Evolutionary conservation across 1,140 invertebrate genomes (phyloP).

Genomic region (Papilio helenus): DNA sequence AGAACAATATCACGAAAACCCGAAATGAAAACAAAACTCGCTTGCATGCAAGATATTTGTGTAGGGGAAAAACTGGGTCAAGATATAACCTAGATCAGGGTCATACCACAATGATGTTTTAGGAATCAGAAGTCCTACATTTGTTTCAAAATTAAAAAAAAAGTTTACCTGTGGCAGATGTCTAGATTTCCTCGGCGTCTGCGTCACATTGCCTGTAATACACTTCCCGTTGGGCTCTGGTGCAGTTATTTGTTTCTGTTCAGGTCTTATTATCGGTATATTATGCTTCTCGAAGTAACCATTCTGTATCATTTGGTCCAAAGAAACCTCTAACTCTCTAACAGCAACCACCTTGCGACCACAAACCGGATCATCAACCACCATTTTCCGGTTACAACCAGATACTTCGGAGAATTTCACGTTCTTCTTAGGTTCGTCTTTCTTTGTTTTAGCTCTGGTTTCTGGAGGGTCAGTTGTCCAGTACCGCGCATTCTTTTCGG

Average conservation of each 20-base stretch:
- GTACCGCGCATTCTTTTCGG: slow-evolving; percentile 68
- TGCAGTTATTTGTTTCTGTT: slow-evolving; percentile 56
- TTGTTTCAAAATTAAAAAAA: no score
- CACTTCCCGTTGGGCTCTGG: slow-evolving; percentile 73
- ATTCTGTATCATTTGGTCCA: slow-evolving; percentile 80
- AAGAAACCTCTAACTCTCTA: slow-evolving; percentile 77
- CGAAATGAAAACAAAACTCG: not conserved
- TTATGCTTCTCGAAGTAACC: slow-evolving; percentile 80
- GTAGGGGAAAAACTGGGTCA: not conserved
- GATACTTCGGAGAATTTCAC: slow-evolving; percentile 82
- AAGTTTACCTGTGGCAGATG: slow-evolving; percentile 81
- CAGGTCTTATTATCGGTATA: slow-evolving; percentile 69
- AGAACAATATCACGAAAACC: no score
- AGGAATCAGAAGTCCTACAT: not conserved
- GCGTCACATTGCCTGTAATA: slow-evolving; percentile 55
- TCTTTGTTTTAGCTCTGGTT: slow-evolving; percentile 55
- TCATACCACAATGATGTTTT: not conserved
- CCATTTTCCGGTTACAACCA: slow-evolving; percentile 75
- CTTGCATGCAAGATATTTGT: not conserved
- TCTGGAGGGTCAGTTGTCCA: slow-evolving; percentile 73
- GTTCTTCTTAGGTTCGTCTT: slow-evolving; percentile 76
- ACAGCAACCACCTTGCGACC: slow-evolving; percentile 75
- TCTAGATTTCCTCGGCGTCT: slow-evolving; percentile 63
- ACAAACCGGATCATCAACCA: slow-evolving; percentile 73
- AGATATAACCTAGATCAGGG: slow-evolving; percentile 2